phyloP scores from a whole-genome alignment of 2,888 invertebrate genomes.

The Phyto melanocephala region DNA sequence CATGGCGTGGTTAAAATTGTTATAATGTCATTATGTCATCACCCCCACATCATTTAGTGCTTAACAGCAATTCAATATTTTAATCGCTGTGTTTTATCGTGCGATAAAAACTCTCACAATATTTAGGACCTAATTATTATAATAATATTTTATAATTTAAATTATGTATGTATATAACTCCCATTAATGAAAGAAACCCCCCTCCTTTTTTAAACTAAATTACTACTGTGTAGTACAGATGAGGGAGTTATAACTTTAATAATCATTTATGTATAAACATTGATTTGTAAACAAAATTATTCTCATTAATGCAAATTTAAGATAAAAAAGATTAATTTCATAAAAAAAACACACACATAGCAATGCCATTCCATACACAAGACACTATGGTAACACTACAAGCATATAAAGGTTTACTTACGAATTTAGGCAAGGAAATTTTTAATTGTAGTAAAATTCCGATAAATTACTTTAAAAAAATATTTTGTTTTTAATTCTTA shows the following conservation, averaged over 20 bases:
- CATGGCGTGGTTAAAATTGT: conserved; percentile 73
- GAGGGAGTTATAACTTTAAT: not conserved
- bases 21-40: not conserved
- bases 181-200: not conserved
- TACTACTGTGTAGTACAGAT: conserved; percentile 76
- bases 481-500: too few species aligned
- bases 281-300: not conserved
- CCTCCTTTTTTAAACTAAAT: conserved; percentile 67
- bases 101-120: not conserved
- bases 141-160: too few species aligned
- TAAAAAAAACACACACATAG: not conserved
- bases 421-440: too few species aligned
- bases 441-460: too few species aligned
- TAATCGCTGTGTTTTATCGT: too few species aligned
- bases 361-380: not conserved
- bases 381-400: not conserved
- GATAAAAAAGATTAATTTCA: conserved; percentile 1
- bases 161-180: too few species aligned
- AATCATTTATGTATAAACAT: not conserved
- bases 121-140: too few species aligned
- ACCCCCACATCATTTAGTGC: not conserved
- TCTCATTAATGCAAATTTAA: conserved; percentile 23
- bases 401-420: not conserved
- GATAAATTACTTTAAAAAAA: too few species aligned
- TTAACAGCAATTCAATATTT: too few species aligned